Evolutionary conservation across 2,888 invertebrate genomes (phyloP), one percentile per base, ranked within the genome.

Genomic region (Mythimna loreyi): DNA sequence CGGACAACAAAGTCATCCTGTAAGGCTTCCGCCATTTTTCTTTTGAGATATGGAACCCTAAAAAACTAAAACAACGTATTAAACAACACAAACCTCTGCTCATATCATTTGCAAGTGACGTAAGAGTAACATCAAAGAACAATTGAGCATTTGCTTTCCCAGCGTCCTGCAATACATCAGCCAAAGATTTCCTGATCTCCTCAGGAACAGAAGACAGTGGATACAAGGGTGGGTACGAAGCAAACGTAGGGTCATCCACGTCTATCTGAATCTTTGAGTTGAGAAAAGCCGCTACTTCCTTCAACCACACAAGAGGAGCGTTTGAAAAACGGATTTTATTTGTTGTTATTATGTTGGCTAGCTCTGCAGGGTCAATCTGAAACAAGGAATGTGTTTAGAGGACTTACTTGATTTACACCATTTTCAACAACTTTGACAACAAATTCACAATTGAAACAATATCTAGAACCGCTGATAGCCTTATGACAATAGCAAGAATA

Each of bases 61-160:
- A 33, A 16, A 68, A 43, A 66, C 69, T 33, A 25, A 19, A 57
- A 55, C 11, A 55, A 47, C 19, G 19, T 4, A 43, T 60, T 36
- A 47, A 36, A 68, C 11, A 43, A 50, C n/a, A 87, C 87, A 86
- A 88, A 93, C 97, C 97, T 94, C 97, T 97, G 59, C 97, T 97
- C 96, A 98, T 96, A 84, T 98, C 97, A 84, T 97, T 97, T 7
- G 97, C 97, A 95, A 98, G 96, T 21, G 97, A 96, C 9, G 97
- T 97, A 23, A 98, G 92, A 45, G 97, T 96, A 36, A 97, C 97
- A 89, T 98, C 97, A 85, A 97, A 98, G 90, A 98, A 98, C 79
- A 97, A 91, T 85, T 97, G 97, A 8, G 96, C 90, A 80, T 97
- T 97, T 8, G 96, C 94, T 76, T 96, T 96, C 0, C 97, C 97